phyloP scores from a whole-genome alignment of 2,797 vertebrate genomes.

The Acanthornis magna region DNA sequence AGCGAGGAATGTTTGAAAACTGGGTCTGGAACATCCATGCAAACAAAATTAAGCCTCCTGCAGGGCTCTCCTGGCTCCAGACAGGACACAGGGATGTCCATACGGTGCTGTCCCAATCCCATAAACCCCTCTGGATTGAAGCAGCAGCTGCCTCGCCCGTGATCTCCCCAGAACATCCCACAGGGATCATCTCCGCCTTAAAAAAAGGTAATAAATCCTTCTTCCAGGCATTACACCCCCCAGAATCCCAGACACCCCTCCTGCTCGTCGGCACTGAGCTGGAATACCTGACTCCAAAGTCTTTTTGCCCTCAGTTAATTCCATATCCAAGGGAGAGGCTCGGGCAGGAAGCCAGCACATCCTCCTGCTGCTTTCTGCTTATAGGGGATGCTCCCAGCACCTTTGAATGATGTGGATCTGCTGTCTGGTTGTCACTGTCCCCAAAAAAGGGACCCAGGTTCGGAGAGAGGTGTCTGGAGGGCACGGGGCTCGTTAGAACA shows the following conservation, averaged over 20 bases:
- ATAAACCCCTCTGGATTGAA: not conserved
- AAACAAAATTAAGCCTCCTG: not conserved
- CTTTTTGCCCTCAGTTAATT: not conserved
- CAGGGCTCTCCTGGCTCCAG: not conserved
- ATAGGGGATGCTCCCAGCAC: not conserved
- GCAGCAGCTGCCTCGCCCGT: not conserved
- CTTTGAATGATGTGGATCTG: not conserved
- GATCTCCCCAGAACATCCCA: not conserved
- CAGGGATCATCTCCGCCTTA: slow-evolving; percentile 1
- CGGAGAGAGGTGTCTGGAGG: not conserved
- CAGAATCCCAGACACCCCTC: slow-evolving; percentile 10
- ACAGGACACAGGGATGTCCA: not conserved
- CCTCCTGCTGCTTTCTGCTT: not conserved
- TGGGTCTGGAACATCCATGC: not conserved
- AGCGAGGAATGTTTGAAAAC: not conserved
- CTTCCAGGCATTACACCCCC: not conserved
- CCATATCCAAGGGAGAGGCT: not conserved
- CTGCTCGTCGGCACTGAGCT: not conserved
- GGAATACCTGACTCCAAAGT: not conserved
- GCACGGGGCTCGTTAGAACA: not conserved
- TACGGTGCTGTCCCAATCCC: not conserved
- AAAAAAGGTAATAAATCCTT: not conserved
- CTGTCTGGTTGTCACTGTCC: not conserved
- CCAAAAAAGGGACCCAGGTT: not conserved
- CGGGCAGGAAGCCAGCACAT: not conserved